Conservation (phyloP, 2,888 invertebrate genomes). For the Eilema caniola region DNA sequence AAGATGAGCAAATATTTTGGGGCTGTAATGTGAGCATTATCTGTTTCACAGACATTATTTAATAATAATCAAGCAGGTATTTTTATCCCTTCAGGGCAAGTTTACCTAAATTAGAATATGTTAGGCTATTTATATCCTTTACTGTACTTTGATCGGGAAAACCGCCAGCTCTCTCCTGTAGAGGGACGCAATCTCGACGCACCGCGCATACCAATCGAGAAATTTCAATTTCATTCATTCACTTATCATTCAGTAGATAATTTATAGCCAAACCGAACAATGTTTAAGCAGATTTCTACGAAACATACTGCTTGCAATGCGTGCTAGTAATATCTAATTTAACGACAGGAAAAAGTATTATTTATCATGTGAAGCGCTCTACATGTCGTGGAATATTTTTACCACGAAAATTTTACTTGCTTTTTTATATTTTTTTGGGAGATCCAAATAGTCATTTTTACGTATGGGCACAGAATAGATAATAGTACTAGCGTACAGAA, state of each 20-base stretch:
- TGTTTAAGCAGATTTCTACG: slow-evolving; percentile 40
- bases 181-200: slow-evolving; percentile 60
- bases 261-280: slow-evolving; percentile 41
- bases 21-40: no score
- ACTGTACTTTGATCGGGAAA: slow-evolving; percentile 72
- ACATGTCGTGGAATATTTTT: no score
- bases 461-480: no score
- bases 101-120: background rate
- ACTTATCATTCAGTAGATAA: slow-evolving; percentile 50
- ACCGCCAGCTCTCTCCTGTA: slow-evolving; percentile 70
- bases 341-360: background rate
- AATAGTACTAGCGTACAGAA: no score
- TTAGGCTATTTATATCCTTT: slow-evolving; percentile 64
- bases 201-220: slow-evolving; percentile 71
- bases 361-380: no score
- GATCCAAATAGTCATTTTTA: no score
- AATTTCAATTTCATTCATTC: slow-evolving; percentile 57
- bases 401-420: no score
- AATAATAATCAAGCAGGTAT: no score
- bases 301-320: slow-evolving; percentile 8
- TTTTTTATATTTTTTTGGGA: no score
- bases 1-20: background rate
- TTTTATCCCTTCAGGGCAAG: background rate
- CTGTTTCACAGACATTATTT: no score
- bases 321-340: slow-evolving; percentile 3